These are phyloP conservation scores for Drosophila sordidula DNA, from an alignment of 2,888 invertebrate genomes.

Conservation along the genomic window DNA sequence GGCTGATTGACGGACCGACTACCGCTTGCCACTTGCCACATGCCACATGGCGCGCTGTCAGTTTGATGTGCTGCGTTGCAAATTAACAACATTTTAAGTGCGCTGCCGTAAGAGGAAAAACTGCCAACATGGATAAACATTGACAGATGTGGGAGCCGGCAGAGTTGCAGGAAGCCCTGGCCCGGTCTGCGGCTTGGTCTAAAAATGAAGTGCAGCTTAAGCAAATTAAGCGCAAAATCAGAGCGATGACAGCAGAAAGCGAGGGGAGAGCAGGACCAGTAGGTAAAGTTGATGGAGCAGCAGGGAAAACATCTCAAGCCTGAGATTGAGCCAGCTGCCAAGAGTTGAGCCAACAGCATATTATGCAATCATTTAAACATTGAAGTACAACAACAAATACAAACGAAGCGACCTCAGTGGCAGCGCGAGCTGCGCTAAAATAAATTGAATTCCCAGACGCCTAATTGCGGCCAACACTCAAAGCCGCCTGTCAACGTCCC, in stretches of 20 bases:
- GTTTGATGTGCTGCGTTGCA: slow-evolving; percentile 68
- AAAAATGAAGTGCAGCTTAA: slow-evolving; percentile 76
- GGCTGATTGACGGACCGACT: slow-evolving; percentile 41
- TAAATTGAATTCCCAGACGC: slow-evolving; percentile 76
- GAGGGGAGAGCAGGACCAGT: slow-evolving; percentile 1
- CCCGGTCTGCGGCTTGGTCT: slow-evolving; percentile 27
- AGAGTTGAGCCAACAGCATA: slow-evolving; percentile 26
- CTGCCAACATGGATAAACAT: slow-evolving; percentile 63
- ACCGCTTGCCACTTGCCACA: slow-evolving; percentile 4
- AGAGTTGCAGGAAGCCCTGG: not conserved
- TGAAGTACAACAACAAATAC: slow-evolving; percentile 33
- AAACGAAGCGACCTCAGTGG: slow-evolving; percentile 9
- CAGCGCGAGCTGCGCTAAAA: slow-evolving; percentile 43
- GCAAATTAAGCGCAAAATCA: slow-evolving; percentile 77
- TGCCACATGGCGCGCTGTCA: slow-evolving; percentile 54
- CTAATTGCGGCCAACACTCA: slow-evolving; percentile 76
- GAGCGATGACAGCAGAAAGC: slow-evolving; percentile 26
- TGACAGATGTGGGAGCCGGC: slow-evolving; percentile 46
- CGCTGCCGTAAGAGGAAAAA: slow-evolving; percentile 48
- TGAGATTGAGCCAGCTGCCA: slow-evolving; percentile 38
- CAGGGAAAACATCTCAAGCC: slow-evolving; percentile 1
- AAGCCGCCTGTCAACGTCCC: slow-evolving; percentile 61
- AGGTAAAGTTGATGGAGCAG: slow-evolving; percentile 4
- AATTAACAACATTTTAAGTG: slow-evolving; percentile 77
- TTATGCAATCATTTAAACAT: slow-evolving; percentile 78